Conservation (phyloP, 1,140 invertebrate genomes). For the Bicyclus anynana region DNA sequence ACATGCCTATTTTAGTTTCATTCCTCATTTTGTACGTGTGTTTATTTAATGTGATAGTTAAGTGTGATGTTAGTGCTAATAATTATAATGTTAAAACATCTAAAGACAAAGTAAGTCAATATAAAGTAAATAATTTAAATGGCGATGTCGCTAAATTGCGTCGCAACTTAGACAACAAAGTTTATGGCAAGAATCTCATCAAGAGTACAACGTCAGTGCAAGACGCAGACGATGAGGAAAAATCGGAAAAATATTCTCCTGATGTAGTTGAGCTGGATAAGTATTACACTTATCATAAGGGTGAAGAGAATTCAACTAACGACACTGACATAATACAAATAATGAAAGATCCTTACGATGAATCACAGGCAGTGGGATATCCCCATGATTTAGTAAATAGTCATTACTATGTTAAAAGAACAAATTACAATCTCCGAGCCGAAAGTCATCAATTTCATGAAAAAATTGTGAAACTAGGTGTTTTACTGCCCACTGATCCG, state of each 20-base stretch:
- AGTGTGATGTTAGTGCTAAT: slow-evolving; percentile 69
- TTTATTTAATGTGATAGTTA: slow-evolving; percentile 69
- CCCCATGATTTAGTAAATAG: slow-evolving; percentile 53
- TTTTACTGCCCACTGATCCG: slow-evolving; percentile 82
- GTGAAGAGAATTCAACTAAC: slow-evolving; percentile 37
- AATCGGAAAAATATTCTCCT: slow-evolving; percentile 42
- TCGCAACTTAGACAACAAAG: slow-evolving; percentile 21
- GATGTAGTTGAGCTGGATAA: slow-evolving; percentile 41
- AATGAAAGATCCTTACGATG: slow-evolving; percentile 70
- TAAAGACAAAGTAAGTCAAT: slow-evolving; percentile 30
- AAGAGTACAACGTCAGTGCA: slow-evolving; percentile 34
- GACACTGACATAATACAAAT: slow-evolving; percentile 12
- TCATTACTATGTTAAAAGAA: slow-evolving; percentile 62
- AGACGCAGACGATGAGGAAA: slow-evolving; percentile 37
- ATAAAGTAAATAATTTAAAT: slow-evolving; percentile 24
- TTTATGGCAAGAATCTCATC: slow-evolving; percentile 27
- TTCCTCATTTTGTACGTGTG: slow-evolving; percentile 55
- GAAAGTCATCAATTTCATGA: slow-evolving; percentile 46
- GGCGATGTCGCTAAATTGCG: slow-evolving; percentile 16
- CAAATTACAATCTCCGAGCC: slow-evolving; percentile 59
- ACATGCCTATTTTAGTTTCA: slow-evolving; percentile 12
- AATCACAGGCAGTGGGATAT: slow-evolving; percentile 71
- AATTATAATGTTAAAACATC: slow-evolving; percentile 45
- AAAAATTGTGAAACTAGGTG: slow-evolving; percentile 79
- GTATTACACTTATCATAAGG: slow-evolving; percentile 48